These are phyloP conservation scores for Lateolabrax maculatus DNA, from an alignment of 2,797 vertebrate genomes.

Conservation along the genomic window DNA sequence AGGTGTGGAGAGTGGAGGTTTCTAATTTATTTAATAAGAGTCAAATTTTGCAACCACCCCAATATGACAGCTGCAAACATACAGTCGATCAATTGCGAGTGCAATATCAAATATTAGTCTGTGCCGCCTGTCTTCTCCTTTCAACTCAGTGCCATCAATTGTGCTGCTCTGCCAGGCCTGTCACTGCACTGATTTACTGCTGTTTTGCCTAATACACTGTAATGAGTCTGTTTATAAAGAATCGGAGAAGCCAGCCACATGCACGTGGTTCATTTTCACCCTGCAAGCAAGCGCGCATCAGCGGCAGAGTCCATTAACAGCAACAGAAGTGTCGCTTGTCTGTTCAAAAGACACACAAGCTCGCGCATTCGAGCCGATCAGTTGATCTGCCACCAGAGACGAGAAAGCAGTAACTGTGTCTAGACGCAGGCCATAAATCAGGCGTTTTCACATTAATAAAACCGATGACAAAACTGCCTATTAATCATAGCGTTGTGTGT, in stretches of 20 bases:
- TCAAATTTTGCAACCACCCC: slow-evolving; percentile 43
- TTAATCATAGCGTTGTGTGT: slow-evolving; percentile 57
- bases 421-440: slow-evolving; percentile 75
- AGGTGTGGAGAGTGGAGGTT: not conserved
- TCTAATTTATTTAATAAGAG: slow-evolving; percentile 41
- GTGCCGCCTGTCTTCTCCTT: slow-evolving; percentile 51
- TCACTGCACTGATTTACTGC: slow-evolving; percentile 70
- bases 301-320: slow-evolving; percentile 40
- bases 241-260: slow-evolving; percentile 55
- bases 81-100: slow-evolving; percentile 53
- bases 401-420: slow-evolving; percentile 56
- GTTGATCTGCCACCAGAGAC: slow-evolving; percentile 60
- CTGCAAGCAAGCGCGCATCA: slow-evolving; percentile 18
- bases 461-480: slow-evolving; percentile 60
- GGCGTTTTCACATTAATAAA: slow-evolving; percentile 64
- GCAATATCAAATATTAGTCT: slow-evolving; percentile 58
- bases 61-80: slow-evolving; percentile 56
- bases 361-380: slow-evolving; percentile 41
- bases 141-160: slow-evolving; percentile 59
- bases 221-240: slow-evolving; percentile 65
- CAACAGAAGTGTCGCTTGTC: slow-evolving; percentile 41
- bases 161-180: slow-evolving; percentile 59
- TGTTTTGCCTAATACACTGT: slow-evolving; percentile 64
- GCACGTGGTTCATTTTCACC: slow-evolving; percentile 22
- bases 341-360: slow-evolving; percentile 27